Conservation (phyloP, 2,797 vertebrate species). For the Chrysocyon brachyurus region DNA sequence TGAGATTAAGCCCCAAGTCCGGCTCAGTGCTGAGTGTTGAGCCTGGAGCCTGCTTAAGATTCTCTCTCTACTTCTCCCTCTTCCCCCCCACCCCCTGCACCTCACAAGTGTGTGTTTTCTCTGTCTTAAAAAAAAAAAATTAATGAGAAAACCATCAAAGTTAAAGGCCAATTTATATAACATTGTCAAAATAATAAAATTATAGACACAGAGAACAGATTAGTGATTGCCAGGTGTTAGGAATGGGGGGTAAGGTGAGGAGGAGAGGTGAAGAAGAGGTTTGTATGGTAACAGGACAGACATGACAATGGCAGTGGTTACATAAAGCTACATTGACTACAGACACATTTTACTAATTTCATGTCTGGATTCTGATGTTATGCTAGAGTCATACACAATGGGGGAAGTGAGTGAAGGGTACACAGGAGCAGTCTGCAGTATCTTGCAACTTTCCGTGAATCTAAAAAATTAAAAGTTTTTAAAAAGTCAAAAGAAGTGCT, state of each 20-base stretch:
- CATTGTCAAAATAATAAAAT: not conserved
- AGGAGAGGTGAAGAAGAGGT: not conserved
- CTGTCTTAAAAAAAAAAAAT: not conserved
- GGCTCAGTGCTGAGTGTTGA: not conserved
- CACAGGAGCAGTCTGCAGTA: not conserved
- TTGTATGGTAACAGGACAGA: not conserved
- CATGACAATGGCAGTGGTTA: not conserved
- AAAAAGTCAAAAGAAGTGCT: conserved; percentile 28
- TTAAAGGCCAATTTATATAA: not conserved
- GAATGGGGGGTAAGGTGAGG: not conserved
- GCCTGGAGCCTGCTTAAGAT: not conserved
- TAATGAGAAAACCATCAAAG: not conserved
- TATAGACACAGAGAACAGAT: not conserved
- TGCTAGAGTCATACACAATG: no score
- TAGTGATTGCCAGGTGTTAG: not conserved
- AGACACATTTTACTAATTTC: not conserved
- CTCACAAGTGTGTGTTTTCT: not conserved
- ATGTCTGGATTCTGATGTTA: not conserved
- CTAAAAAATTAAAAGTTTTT: not conserved
- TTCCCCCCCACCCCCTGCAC: not conserved
- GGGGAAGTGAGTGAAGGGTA: not conserved
- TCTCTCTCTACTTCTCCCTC: not conserved
- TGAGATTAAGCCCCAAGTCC: not conserved
- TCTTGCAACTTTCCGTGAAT: not conserved
- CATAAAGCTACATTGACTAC: not conserved